phyloP scores from a whole-genome alignment of 2,888 invertebrate genomes.

The Coleophora flavipennella region DNA sequence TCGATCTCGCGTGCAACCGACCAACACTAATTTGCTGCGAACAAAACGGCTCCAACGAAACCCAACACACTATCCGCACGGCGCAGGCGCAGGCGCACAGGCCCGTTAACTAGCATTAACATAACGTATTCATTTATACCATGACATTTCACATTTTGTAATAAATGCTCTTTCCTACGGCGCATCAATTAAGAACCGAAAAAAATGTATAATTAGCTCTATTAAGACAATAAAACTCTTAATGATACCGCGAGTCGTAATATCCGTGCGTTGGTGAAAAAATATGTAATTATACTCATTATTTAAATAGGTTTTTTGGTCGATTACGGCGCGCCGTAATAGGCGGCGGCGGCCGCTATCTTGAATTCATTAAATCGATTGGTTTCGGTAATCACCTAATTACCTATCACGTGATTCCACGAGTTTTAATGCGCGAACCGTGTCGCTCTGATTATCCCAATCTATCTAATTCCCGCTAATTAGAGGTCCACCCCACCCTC shows the following conservation, averaged over 20 bases:
- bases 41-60: conserved; percentile 55
- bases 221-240: conserved; percentile 73
- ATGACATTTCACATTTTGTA: conserved; percentile 72
- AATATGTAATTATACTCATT: conserved; percentile 71
- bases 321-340: conserved; percentile 62
- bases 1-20: too few relatives aligned
- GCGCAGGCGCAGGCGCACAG: conserved; percentile 54
- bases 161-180: conserved; percentile 66
- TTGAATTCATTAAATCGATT: conserved; percentile 70
- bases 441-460: conserved; percentile 62
- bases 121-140: conserved; percentile 68
- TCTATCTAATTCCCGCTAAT: conserved; percentile 54
- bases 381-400: conserved; percentile 72
- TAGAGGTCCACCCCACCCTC: conserved; percentile 43
- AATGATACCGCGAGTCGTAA: conserved; percentile 69
- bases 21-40: conserved; percentile 62
- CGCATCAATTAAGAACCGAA: conserved; percentile 70
- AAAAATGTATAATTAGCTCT: conserved; percentile 72
- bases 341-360: conserved; percentile 62
- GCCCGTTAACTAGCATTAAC: conserved; percentile 64
- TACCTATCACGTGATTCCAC: conserved; percentile 61
- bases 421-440: conserved; percentile 68
- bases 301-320: conserved; percentile 69
- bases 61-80: conserved; percentile 53
- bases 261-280: conserved; percentile 68